Evolutionary conservation across 64 coral and sea anemone species (phyloP).

Genomic region (Pachyseris speciosa): DNA sequence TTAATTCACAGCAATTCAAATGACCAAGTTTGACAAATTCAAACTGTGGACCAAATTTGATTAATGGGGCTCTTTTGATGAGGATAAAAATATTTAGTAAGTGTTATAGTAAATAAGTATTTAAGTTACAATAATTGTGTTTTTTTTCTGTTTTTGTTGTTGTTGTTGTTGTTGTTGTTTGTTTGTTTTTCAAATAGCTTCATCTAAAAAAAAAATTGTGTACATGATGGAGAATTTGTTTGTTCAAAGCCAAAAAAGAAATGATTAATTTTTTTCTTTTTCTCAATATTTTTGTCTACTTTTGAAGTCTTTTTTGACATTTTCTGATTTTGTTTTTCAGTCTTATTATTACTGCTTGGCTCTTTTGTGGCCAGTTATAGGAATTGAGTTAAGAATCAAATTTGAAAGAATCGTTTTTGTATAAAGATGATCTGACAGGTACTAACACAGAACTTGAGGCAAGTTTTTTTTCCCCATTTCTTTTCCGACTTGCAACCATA

Average conservation of each 20-base stretch:
- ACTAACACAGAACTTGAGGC: no score
- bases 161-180: no score
- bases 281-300: neutral
- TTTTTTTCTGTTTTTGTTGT: no score
- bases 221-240: neutral
- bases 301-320: neutral
- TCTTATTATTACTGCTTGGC: no score
- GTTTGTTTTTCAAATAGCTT: conserved; percentile 13
- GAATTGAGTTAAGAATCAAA: no score
- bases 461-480: no score
- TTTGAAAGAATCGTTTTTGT: no score
- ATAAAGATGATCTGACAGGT: no score
- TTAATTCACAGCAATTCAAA: neutral
- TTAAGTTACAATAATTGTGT: conserved; percentile 42
- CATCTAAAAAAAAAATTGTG: conserved; percentile 20
- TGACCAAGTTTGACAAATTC: neutral
- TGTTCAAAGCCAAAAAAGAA: neutral
- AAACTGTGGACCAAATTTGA: neutral
- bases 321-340: neutral
- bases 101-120: neutral
- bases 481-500: no score
- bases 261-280: neutral
- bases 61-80: neutral
- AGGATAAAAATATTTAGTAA: conserved; percentile 12
- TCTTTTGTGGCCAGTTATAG: no score